Conservation (phyloP, 2,797 vertebrate genomes). For the Chelidonichthys spinosus region DNA sequence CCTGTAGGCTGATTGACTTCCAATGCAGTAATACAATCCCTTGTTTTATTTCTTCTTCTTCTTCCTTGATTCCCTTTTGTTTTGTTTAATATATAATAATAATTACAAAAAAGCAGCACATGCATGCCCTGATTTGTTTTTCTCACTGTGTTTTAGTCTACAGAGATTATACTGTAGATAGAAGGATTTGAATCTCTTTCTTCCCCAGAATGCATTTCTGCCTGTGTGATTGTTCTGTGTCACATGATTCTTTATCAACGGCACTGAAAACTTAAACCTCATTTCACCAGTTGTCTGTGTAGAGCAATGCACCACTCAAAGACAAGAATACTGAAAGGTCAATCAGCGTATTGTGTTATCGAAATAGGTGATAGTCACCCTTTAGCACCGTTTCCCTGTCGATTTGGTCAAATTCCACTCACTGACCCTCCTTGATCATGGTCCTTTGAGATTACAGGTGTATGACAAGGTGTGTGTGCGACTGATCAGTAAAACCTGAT, state of each 20-base stretch:
- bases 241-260: background rate
- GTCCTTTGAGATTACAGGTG: slow-evolving; percentile 33
- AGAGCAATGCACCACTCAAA: background rate
- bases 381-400: background rate
- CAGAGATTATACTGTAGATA: background rate
- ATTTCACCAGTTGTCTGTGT: background rate
- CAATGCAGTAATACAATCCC: background rate
- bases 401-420: slow-evolving; percentile 54
- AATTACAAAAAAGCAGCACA: no score
- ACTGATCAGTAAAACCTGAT: slow-evolving; percentile 8
- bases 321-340: background rate
- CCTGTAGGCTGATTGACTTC: background rate
- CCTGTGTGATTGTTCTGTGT: background rate
- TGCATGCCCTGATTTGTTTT: background rate
- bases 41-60: background rate
- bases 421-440: slow-evolving; percentile 20
- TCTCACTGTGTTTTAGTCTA: background rate
- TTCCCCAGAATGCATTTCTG: background rate
- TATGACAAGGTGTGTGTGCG: background rate
- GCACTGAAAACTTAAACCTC: background rate
- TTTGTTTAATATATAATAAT: no score
- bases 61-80: no score
- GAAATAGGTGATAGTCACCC: background rate
- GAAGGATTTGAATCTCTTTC: background rate
- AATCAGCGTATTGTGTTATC: background rate